Evolutionary conservation across 2,113 vertebrate species (phyloP).

Genomic region (Crotophaga sulcirostris): DNA sequence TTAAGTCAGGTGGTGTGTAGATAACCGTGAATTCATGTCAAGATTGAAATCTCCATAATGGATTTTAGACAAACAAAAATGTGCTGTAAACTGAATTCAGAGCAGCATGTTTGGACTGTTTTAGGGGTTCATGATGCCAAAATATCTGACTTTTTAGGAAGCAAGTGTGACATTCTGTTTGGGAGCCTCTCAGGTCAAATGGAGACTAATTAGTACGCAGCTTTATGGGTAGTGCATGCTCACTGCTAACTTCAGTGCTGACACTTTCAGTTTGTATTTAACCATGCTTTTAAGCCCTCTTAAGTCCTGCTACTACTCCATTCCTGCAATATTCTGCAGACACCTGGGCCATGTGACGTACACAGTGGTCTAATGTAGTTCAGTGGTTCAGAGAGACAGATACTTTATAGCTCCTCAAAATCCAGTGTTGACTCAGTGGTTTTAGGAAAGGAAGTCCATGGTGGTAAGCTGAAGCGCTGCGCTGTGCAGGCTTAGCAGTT

Average conservation of each 20-base stretch:
- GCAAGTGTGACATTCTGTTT: not conserved
- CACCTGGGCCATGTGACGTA: not conserved
- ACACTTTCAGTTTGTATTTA: not conserved
- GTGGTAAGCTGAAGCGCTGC: not conserved
- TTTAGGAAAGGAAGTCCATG: not conserved
- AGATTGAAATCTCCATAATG: not conserved
- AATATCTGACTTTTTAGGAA: not conserved
- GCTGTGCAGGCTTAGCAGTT: not conserved
- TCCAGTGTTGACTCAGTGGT: not conserved
- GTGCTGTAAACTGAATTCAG: not conserved
- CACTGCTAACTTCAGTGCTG: not conserved
- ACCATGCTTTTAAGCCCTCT: not conserved
- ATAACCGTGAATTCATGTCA: not conserved
- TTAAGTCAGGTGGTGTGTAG: not conserved
- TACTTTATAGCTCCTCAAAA: not conserved
- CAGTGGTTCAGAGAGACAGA: not conserved
- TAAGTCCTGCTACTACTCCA: too few species aligned
- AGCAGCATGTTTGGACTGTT: not conserved
- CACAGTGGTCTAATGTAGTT: not conserved
- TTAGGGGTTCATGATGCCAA: not conserved
- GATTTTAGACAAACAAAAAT: not conserved
- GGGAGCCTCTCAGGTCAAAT: not conserved
- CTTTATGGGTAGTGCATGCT: not conserved
- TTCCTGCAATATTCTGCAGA: not conserved
- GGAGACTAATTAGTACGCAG: not conserved